A percentile compares a stretch with the other conserved stretches of the same genome.
Conservation (phyloP, 2,113 vertebrate genomes). For the Aegithalos caudatus region DNA sequence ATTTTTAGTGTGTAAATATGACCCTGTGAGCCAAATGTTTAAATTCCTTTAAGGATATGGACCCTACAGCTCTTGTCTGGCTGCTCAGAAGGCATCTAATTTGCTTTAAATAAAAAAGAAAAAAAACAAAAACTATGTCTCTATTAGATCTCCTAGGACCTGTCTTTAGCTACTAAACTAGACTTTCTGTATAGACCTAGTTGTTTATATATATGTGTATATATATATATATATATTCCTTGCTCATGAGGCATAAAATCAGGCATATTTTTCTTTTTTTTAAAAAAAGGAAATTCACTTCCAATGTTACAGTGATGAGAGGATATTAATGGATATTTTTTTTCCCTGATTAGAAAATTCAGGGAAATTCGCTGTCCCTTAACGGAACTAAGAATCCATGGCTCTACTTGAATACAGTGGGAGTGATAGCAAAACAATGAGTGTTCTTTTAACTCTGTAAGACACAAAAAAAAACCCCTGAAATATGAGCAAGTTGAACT, state of each 20-base stretch:
- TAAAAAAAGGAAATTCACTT: neutral
- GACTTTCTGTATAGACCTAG: neutral
- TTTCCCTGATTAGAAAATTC: neutral
- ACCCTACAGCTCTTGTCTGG: neutral
- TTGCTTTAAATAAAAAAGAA: neutral
- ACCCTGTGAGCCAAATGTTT: neutral
- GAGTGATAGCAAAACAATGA: neutral
- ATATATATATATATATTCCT: neutral
- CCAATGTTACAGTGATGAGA: neutral
- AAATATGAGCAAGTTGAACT: neutral
- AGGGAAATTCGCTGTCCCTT: too few species aligned
- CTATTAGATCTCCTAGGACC: neutral
- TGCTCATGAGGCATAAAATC: neutral
- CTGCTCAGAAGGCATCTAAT: neutral
- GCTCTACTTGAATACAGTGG: neutral
- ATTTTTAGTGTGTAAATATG: neutral
- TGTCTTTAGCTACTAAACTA: neutral
- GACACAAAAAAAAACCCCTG: neutral
- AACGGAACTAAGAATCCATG: neutral
- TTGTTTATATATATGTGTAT: neutral
- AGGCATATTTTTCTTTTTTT: neutral
- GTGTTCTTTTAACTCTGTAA: neutral
- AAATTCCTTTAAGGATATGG: neutral
- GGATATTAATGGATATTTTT: neutral
- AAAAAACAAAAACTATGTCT: neutral